phyloP scores from a whole-genome alignment of 2,113 vertebrate species.

The Loxodonta africana region DNA sequence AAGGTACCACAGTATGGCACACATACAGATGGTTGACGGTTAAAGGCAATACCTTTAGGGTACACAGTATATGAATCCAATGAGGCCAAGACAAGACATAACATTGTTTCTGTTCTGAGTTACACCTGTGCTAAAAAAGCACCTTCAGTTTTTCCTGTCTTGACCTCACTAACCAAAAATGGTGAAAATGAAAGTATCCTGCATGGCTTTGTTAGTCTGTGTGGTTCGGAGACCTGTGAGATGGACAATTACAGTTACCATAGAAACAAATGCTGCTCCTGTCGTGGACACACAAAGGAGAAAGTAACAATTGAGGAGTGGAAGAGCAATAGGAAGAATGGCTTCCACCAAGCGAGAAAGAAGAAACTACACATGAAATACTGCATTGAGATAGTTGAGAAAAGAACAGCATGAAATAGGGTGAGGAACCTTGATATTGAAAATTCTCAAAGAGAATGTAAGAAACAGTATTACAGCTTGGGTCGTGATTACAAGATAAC shows the following conservation, averaged over 20 bases:
- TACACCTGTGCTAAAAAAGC: not conserved
- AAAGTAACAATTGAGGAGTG: not conserved
- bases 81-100: not conserved
- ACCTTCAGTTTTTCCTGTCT: constrained; percentile 19
- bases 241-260: constrained; percentile 19
- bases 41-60: not conserved
- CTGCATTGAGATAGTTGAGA: not conserved
- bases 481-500: not conserved
- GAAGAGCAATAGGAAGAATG: not conserved
- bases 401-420: not conserved
- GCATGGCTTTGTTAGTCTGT: not conserved
- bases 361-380: not conserved
- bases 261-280: constrained; percentile 52
- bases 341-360: not conserved
- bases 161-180: not conserved
- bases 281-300: not conserved
- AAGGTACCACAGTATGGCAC: not conserved
- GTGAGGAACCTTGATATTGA: not conserved
- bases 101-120: not conserved
- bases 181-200: not conserved
- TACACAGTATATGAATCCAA: not conserved
- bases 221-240: not conserved
- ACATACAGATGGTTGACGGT: not conserved
- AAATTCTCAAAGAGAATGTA: not conserved
- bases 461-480: not conserved